These are phyloP conservation scores for Electrona antarctica DNA, from an alignment of 2,113 vertebrate genomes.

Conservation along the genomic window DNA sequence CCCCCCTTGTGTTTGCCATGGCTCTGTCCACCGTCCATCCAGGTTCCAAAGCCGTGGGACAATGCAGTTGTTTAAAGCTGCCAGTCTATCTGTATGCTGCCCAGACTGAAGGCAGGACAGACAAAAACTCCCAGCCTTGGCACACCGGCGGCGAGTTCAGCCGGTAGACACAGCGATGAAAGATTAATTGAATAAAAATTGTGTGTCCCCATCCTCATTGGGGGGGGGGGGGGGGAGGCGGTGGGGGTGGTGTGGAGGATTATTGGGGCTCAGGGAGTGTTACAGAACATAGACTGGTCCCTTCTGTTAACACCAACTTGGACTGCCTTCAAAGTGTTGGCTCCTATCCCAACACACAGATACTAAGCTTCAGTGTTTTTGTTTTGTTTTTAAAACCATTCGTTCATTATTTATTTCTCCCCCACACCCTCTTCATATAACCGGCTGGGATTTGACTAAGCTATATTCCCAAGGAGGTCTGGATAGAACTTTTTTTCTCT, in stretches of 20 bases:
- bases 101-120: conserved; percentile 57
- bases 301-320: conserved; percentile 61
- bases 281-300: conserved; percentile 59
- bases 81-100: conserved; percentile 41
- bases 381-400: background rate
- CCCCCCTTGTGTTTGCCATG: conserved; percentile 46
- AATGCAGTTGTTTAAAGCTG: conserved; percentile 40
- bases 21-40: conserved; percentile 46
- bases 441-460: conserved; percentile 22
- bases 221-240: conserved; percentile 39
- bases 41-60: conserved; percentile 53
- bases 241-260: conserved; percentile 34
- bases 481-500: background rate
- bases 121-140: conserved; percentile 61
- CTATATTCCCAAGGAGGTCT: conserved; percentile 12
- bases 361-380: conserved; percentile 30
- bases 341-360: conserved; percentile 41
- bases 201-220: conserved; percentile 51
- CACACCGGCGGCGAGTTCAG: conserved; percentile 39
- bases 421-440: background rate
- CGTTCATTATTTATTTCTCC: conserved; percentile 6
- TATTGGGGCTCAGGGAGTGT: conserved; percentile 63
- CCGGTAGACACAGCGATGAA: conserved; percentile 67
- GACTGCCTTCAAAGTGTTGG: conserved; percentile 67
- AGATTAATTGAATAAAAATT: conserved; percentile 75